Evolutionary conservation across 2,888 invertebrate genomes (phyloP), one percentile per base, ranked within the genome.

Genomic region (Drosophila atripex): DNA sequence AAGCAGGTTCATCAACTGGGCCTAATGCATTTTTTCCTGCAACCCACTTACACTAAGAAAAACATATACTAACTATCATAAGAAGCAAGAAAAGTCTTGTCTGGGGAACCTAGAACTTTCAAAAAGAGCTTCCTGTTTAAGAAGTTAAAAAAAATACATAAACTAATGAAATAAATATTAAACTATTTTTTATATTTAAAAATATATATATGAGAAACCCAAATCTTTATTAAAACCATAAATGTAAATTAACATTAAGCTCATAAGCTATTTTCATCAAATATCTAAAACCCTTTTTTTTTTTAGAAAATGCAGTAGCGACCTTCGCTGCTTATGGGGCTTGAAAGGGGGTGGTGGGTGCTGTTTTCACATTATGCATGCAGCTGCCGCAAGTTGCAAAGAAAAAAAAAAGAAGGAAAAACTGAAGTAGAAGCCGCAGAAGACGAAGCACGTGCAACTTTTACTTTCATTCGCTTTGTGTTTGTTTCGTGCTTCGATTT

Each of bases 381-480:
- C 86, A 87, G 65, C 75, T 74, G 82, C 78, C 69, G 73, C 78
- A 77, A 78, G 76, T 76, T 51, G 74, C 75, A 75, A 35, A 43
- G 14, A 18, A 41, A 18, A 6, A 39, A 39, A 3, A 18, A 41
- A 74, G 63, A 68, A 54, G 55, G 51, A 16, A 35, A 35, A 38
- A 21, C 32, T 14, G 50, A 50, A 28, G 38, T 35, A 56, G 21
- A 28, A 35, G 41, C 35, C 35, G 55, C 43, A 52, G 39, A 69
- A 68, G 75, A 58, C 52, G 69, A n/a, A 47, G 65, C 56, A 72
- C 56, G 51, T 72, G 68, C 68, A 77, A 82, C 88, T 82, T 82
- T 87, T 73, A 87, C 88, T 80, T 87, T 80, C 80, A 68, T 61
- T 82, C 71, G 73, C 69, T 55, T 84, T 71, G 58, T 68, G 71